Conservation (phyloP, 2,797 vertebrate species). For the Phrynocephalus forsythii region DNA sequence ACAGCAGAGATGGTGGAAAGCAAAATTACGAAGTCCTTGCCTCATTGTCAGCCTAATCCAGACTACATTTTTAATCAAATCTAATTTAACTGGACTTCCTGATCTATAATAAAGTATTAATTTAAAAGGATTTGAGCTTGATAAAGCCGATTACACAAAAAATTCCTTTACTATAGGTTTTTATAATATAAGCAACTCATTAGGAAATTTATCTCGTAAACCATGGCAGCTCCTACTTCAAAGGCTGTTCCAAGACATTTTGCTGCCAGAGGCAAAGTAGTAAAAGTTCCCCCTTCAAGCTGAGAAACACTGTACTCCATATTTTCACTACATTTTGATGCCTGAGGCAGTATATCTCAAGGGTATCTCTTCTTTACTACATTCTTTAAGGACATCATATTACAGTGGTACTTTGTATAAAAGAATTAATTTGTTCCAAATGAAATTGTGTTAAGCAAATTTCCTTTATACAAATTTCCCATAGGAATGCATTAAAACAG, state of each 20-base stretch:
- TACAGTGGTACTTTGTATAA: too few relatives aligned
- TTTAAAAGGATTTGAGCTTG: conserved; percentile 13
- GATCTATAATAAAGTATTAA: conserved; percentile 22
- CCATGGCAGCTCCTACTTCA: not conserved
- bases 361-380: not conserved
- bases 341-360: not conserved
- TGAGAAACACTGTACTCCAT: not conserved
- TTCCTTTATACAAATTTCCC: too few relatives aligned
- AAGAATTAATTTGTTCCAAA: too few relatives aligned
- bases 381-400: not conserved
- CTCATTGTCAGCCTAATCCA: conserved; percentile 42
- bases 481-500: too few relatives aligned
- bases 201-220: conserved; percentile 9
- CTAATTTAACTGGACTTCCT: conserved; percentile 42
- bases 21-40: conserved; percentile 58
- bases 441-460: too few relatives aligned
- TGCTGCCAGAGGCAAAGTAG: not conserved
- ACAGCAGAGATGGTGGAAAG: conserved; percentile 49
- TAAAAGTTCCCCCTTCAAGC: not conserved
- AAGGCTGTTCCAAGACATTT: not conserved
- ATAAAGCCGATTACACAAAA: conserved; percentile 15
- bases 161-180: not conserved
- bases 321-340: not conserved
- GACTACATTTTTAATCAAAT: conserved; percentile 39
- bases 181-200: not conserved